Conservation (phyloP, 2,888 invertebrate genomes). For the Acronicta alni region DNA sequence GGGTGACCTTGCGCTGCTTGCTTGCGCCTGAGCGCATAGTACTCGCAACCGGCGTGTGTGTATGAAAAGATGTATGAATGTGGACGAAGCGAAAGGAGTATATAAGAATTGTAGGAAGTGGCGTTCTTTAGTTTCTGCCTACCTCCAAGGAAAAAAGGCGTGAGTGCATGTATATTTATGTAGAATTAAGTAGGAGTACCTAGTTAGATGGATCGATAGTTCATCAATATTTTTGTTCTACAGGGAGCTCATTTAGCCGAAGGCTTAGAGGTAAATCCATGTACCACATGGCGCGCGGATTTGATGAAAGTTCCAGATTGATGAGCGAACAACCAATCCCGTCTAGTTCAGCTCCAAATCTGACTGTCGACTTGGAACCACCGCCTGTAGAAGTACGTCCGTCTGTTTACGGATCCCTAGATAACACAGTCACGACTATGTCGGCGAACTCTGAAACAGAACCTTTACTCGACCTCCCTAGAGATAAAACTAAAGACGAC, state of each 20-base stretch:
- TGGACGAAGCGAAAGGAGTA: too few relatives aligned
- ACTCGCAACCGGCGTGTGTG: too few relatives aligned
- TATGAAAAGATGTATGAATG: too few relatives aligned
- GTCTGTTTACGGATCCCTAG: constrained; percentile 80
- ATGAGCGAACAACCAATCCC: constrained; percentile 71
- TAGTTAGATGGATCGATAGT: too few relatives aligned
- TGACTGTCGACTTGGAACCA: constrained; percentile 70
- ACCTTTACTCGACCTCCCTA: constrained; percentile 67
- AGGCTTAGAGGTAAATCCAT: constrained; percentile 93
- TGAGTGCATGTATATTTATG: too few relatives aligned
- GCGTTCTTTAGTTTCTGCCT: too few relatives aligned
- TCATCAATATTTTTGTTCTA: background rate
- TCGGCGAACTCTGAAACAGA: constrained; percentile 74
- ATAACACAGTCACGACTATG: constrained; percentile 69
- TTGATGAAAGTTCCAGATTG: constrained; percentile 89
- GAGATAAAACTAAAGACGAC: constrained; percentile 58
- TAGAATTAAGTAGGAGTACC: too few relatives aligned
- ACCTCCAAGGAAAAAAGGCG: too few relatives aligned
- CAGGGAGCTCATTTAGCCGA: constrained; percentile 93
- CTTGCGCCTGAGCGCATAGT: too few relatives aligned
- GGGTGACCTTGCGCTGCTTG: too few relatives aligned
- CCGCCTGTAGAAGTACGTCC: constrained; percentile 74
- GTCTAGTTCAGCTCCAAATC: constrained; percentile 79
- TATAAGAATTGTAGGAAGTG: too few relatives aligned
- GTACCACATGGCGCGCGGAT: constrained; percentile 93